Percentiles rank a stretch among this genome's conserved stretches.
These are phyloP conservation scores for Dichetophora obliterata DNA, from an alignment of 2,888 invertebrate genomes.

Conservation along the genomic window DNA sequence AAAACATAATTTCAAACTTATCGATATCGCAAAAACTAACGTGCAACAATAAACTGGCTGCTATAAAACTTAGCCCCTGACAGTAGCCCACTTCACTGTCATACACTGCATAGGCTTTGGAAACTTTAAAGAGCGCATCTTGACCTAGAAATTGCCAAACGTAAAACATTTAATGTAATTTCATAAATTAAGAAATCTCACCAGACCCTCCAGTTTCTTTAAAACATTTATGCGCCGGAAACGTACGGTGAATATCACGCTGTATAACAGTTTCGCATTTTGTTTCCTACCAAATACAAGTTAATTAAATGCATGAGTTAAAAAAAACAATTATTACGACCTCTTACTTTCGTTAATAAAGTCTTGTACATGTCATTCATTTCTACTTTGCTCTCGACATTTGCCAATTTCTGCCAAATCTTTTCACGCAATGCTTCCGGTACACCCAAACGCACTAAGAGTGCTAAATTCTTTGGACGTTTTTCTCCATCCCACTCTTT, in stretches of 20 bases:
- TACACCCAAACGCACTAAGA: conserved; percentile 88
- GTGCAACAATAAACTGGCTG: conserved; percentile 94
- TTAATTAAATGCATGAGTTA: neutral
- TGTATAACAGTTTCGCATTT: conserved; percentile 95
- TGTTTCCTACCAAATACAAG: conserved; percentile 80
- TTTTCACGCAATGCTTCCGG: conserved; percentile 97
- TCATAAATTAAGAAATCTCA: conserved; percentile 31
- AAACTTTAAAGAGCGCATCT: conserved; percentile 94
- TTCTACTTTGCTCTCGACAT: conserved; percentile 84
- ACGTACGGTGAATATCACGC: conserved; percentile 97
- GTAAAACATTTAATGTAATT: neutral
- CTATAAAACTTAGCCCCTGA: conserved; percentile 97
- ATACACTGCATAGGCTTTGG: conserved; percentile 97
- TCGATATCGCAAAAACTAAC: conserved; percentile 74
- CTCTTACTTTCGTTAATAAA: conserved; percentile 87
- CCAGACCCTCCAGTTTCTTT: conserved; percentile 88
- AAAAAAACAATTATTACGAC: neutral
- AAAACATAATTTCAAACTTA: neutral
- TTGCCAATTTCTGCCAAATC: conserved; percentile 96
- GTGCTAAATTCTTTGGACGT: conserved; percentile 85
- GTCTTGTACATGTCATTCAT: conserved; percentile 94
- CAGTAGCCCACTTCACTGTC: conserved; percentile 99
- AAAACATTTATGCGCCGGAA: conserved; percentile 98
- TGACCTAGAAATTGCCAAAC: conserved; percentile 78
- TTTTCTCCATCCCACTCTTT: conserved; percentile 77